Evolutionary conservation across 2,113 vertebrate genomes (phyloP).

Genomic region (Sitta europaea): DNA sequence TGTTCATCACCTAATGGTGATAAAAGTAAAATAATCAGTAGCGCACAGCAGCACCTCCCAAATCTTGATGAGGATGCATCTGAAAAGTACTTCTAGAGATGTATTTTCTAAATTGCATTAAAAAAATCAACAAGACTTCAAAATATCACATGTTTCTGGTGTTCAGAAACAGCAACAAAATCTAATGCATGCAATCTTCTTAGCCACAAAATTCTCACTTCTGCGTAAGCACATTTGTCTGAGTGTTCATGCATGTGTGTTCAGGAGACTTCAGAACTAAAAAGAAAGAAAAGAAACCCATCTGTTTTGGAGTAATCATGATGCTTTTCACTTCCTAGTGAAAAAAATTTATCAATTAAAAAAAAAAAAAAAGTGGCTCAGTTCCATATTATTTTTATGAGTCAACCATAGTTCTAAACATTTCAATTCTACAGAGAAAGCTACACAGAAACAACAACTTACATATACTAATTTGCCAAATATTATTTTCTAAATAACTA

Average conservation of each 20-base stretch:
- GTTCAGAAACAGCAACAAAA: background rate
- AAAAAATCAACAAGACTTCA: background rate
- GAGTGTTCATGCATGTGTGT: background rate
- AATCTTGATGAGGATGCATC: background rate
- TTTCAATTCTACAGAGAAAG: slow-evolving; percentile 31
- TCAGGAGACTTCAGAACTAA: background rate
- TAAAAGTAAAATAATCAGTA: background rate
- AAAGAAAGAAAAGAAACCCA: background rate
- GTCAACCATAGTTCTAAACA: slow-evolving; percentile 28
- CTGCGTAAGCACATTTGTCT: background rate
- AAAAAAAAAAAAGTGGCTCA: background rate
- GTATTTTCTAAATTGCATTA: background rate
- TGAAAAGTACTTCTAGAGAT: background rate
- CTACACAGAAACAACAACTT: slow-evolving; percentile 46
- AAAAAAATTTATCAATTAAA: slow-evolving; percentile 25
- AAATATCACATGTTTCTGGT: background rate
- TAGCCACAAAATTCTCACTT: background rate
- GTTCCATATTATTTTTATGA: slow-evolving; percentile 36
- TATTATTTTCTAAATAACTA: slow-evolving; percentile 62
- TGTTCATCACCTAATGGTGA: background rate
- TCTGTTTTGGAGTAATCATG: background rate
- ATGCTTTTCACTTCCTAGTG: background rate
- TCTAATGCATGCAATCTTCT: background rate
- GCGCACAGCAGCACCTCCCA: background rate
- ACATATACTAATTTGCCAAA: slow-evolving; percentile 64